A percentile compares a stretch with the other conserved stretches of the same genome.
Evolutionary conservation across 2,113 vertebrate species (phyloP).

Genomic region (Lepus europaeus): DNA sequence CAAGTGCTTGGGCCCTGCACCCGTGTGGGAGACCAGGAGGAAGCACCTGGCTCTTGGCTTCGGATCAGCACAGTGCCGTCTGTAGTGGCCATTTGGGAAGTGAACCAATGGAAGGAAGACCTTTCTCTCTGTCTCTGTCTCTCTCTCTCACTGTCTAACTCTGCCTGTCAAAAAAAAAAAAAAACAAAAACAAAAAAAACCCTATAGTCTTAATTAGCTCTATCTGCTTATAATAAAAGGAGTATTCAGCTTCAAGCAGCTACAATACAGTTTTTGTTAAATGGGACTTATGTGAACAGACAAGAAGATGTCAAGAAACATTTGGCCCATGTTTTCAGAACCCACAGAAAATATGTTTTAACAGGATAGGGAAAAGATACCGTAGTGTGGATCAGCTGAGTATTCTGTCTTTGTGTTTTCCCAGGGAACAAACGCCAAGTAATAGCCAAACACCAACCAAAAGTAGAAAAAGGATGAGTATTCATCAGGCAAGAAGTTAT

Average conservation of each 20-base stretch:
- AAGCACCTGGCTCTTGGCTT: too few relatives aligned
- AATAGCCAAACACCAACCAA: background rate
- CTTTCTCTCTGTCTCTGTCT: too few relatives aligned
- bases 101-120: too few relatives aligned
- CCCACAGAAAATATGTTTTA: conserved; percentile 10
- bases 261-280: conserved; percentile 44
- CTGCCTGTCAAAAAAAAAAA: too few relatives aligned
- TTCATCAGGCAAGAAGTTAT: background rate
- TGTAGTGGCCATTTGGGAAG: too few relatives aligned
- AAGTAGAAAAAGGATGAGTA: background rate
- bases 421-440: background rate
- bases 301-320: background rate
- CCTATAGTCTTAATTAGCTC: background rate
- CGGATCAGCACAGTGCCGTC: too few relatives aligned
- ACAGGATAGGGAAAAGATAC: background rate
- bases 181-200: background rate
- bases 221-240: conserved; percentile 22
- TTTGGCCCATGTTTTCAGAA: background rate
- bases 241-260: background rate
- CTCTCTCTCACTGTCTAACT: too few relatives aligned
- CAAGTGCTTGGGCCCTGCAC: too few relatives aligned
- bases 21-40: too few relatives aligned
- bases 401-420: background rate
- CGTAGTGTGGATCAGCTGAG: background rate
- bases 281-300: conserved; percentile 42